phyloP scores from a whole-genome alignment of 2,113 vertebrate genomes.

The Zootoca vivipara region DNA sequence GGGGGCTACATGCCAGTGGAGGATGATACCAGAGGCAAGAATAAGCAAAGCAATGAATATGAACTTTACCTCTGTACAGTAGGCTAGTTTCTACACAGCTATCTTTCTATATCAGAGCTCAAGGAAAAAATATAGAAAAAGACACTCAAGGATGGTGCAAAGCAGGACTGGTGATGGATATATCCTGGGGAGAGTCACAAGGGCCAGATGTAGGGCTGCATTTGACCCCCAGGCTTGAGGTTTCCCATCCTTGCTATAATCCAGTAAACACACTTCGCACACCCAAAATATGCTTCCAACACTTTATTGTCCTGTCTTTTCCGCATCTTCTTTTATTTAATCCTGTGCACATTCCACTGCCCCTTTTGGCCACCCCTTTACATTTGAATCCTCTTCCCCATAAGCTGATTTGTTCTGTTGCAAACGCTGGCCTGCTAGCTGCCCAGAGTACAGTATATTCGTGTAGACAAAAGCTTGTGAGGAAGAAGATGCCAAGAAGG shows the following conservation, averaged over 20 bases:
- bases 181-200: too few species aligned
- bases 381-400: neutral
- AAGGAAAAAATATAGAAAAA: too few species aligned
- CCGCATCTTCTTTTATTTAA: neutral
- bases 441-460: neutral
- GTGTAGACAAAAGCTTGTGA: neutral
- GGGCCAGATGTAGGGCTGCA: too few species aligned
- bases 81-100: too few species aligned
- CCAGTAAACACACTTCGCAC: neutral
- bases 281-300: neutral
- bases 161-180: too few species aligned
- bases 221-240: too few species aligned
- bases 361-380: neutral
- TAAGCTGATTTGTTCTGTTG: neutral
- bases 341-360: neutral
- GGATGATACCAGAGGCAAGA: too few species aligned
- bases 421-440: neutral
- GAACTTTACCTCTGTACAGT: too few species aligned
- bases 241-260: neutral
- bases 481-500: conserved; percentile 18
- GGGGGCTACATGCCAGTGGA: too few species aligned
- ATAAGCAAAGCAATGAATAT: too few species aligned
- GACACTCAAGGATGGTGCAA: too few species aligned
- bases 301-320: neutral
- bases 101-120: too few species aligned